A percentile compares a stretch with the other conserved stretches of the same genome.
phyloP scores from a whole-genome alignment of 1,140 invertebrate genomes.

The Tyrophagus putrescentiae region DNA sequence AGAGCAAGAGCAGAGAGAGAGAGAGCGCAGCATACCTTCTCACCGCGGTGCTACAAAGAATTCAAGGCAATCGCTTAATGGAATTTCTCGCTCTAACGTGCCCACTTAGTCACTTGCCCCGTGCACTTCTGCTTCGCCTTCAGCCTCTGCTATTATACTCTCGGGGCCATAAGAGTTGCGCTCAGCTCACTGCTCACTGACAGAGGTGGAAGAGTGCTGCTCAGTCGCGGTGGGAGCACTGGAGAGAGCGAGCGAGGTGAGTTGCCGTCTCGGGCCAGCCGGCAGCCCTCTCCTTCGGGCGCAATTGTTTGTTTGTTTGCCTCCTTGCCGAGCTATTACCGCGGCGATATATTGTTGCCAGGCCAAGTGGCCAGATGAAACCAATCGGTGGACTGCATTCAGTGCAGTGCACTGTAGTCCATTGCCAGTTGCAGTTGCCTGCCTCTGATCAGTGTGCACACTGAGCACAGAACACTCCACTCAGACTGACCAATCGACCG shows the following conservation, averaged over 20 bases:
- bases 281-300: background rate
- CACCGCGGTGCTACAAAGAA: slow-evolving; percentile 6
- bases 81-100: slow-evolving; percentile 7
- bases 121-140: no score
- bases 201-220: no score
- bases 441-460: background rate
- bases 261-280: background rate
- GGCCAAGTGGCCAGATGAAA: background rate
- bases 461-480: no score
- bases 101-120: background rate
- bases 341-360: background rate
- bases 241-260: no score
- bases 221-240: no score
- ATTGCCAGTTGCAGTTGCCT: background rate
- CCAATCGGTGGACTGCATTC: slow-evolving; percentile 1
- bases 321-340: background rate
- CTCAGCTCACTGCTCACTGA: no score
- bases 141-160: background rate
- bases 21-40: slow-evolving; percentile 4
- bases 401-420: no score
- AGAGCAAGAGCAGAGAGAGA: no score
- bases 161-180: slow-evolving; percentile 10
- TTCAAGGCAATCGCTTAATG: slow-evolving; percentile 8
- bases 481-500: no score
- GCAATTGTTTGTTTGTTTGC: slow-evolving; percentile 9